phyloP scores from a whole-genome alignment of 2,888 invertebrate genomes.

The Fragum fragum region DNA sequence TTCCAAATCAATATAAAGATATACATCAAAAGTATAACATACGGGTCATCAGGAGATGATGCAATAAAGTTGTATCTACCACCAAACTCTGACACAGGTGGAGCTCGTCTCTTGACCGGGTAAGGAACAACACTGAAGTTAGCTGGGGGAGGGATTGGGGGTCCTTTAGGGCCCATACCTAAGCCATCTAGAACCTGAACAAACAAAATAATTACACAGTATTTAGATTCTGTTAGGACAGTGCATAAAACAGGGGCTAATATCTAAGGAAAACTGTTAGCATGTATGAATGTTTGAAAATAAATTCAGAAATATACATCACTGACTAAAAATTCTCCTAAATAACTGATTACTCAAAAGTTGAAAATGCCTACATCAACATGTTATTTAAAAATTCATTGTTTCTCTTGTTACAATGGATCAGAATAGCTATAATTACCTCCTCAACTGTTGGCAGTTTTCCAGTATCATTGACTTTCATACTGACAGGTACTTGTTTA shows the following conservation, averaged over 20 bases:
- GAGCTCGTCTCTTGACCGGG: slow-evolving; percentile 85
- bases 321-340: too few species aligned
- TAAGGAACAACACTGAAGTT: slow-evolving; percentile 86
- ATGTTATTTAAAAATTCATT: too few species aligned
- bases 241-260: too few species aligned
- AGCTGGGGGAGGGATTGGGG: slow-evolving; percentile 86
- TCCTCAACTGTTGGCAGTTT: slow-evolving; percentile 81
- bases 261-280: too few species aligned
- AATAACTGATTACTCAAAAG: too few species aligned
- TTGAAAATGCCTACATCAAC: too few species aligned
- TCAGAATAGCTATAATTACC: too few species aligned
- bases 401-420: too few species aligned
- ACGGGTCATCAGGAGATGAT: slow-evolving; percentile 86
- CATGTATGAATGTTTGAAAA: too few species aligned
- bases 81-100: slow-evolving; percentile 83
- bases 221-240: too few species aligned
- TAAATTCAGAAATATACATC: too few species aligned
- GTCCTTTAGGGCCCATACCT: slow-evolving; percentile 86
- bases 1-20: neutral
- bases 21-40: slow-evolving; percentile 66
- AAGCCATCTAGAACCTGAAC: slow-evolving; percentile 86
- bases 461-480: slow-evolving; percentile 67
- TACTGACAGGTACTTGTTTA: slow-evolving; percentile 61
- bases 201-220: too few species aligned
- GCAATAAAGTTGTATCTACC: slow-evolving; percentile 86